These are phyloP conservation scores for Calliphora vicina DNA, from an alignment of 1,140 invertebrate genomes.

Conservation along the genomic window DNA sequence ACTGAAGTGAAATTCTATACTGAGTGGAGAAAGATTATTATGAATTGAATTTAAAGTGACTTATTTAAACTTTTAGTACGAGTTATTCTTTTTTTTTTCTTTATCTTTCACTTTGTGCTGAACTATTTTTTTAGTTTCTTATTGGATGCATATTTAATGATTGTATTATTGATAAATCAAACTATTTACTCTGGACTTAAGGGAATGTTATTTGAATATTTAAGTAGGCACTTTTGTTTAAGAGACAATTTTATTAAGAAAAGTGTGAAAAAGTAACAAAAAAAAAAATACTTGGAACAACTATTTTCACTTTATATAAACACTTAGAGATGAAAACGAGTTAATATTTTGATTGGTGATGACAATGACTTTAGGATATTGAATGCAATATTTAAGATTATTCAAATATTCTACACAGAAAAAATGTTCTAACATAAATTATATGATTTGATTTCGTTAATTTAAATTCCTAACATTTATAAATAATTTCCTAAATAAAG, in stretches of 20 bases:
- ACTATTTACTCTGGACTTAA: background rate
- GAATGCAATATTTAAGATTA: too few species aligned
- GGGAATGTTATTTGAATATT: background rate
- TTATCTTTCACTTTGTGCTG: background rate
- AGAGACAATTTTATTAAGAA: background rate
- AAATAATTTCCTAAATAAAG: too few species aligned
- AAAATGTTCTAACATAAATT: too few species aligned
- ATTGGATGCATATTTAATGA: background rate
- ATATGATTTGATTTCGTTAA: too few species aligned
- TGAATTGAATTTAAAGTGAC: conserved; percentile 13
- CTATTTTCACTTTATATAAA: too few species aligned
- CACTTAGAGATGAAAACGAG: too few species aligned
- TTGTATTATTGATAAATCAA: background rate
- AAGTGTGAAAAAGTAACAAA: too few species aligned
- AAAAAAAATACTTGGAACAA: too few species aligned
- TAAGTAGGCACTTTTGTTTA: background rate
- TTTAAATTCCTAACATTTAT: too few species aligned
- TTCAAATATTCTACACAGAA: too few species aligned
- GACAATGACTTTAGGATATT: too few species aligned
- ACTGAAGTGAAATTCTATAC: background rate
- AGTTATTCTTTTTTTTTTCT: background rate
- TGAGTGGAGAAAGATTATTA: background rate
- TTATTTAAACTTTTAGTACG: background rate
- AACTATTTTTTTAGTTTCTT: background rate
- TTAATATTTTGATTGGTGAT: too few species aligned